Conservation (phyloP, 2,888 invertebrate species). For the Drosophila nigritarsus region DNA sequence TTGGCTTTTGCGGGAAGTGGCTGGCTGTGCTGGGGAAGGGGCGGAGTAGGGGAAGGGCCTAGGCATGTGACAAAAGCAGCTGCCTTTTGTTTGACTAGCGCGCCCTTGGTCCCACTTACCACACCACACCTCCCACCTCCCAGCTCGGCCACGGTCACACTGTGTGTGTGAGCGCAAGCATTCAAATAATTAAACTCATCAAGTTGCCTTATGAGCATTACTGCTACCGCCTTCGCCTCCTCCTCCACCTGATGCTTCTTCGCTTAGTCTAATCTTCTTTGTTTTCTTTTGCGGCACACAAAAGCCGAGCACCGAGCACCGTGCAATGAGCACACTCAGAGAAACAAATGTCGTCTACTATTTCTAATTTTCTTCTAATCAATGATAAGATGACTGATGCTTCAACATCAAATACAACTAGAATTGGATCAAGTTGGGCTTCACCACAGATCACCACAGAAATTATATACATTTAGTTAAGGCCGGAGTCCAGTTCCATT, state of each 20-base stretch:
- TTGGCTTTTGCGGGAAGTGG: constrained; percentile 23
- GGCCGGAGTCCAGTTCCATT: not conserved
- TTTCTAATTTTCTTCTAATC: not conserved
- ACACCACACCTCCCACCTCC: not conserved
- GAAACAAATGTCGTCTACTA: not conserved
- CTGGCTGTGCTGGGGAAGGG: too few relatives aligned
- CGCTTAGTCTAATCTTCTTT: constrained; percentile 75
- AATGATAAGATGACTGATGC: not conserved
- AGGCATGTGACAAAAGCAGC: constrained; percentile 77
- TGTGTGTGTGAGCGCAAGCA: constrained; percentile 62
- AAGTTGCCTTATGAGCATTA: constrained; percentile 71
- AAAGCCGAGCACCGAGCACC: constrained; percentile 33
- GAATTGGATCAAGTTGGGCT: not conserved
- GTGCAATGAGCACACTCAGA: constrained; percentile 3
- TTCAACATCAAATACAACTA: not conserved
- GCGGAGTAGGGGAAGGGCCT: not conserved
- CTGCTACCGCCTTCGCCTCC: constrained; percentile 18
- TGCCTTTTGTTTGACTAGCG: constrained; percentile 76
- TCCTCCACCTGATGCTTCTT: not conserved
- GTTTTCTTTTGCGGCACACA: constrained; percentile 68
- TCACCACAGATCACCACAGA: not conserved
- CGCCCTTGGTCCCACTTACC: constrained; percentile 58
- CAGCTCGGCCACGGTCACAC: not conserved
- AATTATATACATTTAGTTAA: not conserved
- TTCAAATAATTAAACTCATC: constrained; percentile 84